Evolutionary conservation across 2,113 vertebrate species (phyloP), one percentile per base, ranked within the genome.

Genomic region (Psophia crepitans): DNA sequence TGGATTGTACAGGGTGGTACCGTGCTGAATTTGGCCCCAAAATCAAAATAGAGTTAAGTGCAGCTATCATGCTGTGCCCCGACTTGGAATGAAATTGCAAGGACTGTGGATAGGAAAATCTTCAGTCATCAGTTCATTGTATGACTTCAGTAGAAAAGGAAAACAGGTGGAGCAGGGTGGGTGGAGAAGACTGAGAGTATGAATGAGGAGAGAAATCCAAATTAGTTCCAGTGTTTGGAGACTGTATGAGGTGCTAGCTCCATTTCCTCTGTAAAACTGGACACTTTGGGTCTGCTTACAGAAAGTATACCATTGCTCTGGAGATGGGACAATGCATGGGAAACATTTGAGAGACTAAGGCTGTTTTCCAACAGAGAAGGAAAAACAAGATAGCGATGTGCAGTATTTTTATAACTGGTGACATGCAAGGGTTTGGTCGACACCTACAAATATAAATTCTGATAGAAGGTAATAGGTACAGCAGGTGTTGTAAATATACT

Each of bases 121-220:
- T 96, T 97, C 95, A 96, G 87, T 96, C 95, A 66, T 96, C 94
- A 96, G 96, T 87, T 97, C 96, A 96, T 97, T 96, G 95, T 93
- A 92, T 63, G 81, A 93, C 94, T 95, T 89, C 84, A 89, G 93
- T 91, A 95, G 87, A 97, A 97, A 97, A 96, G 96, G 95, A 97
- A 97, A 97, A 97, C 97, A 97, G 96, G 97, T 97, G 95, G 90
- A 97, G 93, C 51, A 87, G 84, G 96, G 96, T 96, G 92, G 86
- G 54, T 73, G 88, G 75, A 96, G 89, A 97, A 96, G 91, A 56
- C 89, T 97, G 95, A 96, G 86, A 89, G 69, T 96, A 97, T 96
- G 94, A 96, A 97, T 96, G 97, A 97, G 94, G 94, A 97, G 95
- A 97, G 96, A 97, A 97, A 95, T 85, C 92, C 93, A 96, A 97